phyloP scores from a whole-genome alignment of 35 echinoderm and acorn worm genomes.

The Amphiura filiformis region DNA sequence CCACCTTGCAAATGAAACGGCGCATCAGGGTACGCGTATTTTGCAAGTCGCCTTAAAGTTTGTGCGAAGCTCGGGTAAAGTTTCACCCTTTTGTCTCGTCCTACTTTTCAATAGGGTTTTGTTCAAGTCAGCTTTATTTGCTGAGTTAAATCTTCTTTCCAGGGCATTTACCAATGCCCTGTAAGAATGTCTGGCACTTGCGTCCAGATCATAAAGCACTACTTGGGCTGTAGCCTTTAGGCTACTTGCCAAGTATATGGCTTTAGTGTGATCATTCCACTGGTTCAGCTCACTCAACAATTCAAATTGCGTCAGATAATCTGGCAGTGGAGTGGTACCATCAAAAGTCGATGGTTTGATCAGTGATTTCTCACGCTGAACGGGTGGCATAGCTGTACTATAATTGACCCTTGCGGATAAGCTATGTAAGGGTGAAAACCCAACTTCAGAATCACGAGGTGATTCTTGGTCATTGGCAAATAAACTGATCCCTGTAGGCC shows the following conservation, averaged over 20 bases:
- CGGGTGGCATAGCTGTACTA: no score
- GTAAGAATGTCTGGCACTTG: neutral
- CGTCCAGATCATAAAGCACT: constrained; percentile 36
- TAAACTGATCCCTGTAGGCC: no score
- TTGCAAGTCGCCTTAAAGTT: neutral
- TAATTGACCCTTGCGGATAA: no score
- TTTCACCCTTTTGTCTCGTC: constrained; percentile 17
- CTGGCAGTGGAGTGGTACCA: neutral
- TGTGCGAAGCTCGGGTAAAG: constrained; percentile 28
- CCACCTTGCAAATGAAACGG: neutral
- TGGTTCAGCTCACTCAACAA: neutral
- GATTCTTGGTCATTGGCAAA: no score
- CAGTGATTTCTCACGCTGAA: no score
- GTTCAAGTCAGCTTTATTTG: constrained; percentile 22
- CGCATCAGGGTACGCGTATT: constrained; percentile 21
- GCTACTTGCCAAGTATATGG: constrained; percentile 34
- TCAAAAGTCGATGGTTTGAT: neutral
- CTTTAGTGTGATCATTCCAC: constrained; percentile 20
- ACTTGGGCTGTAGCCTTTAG: constrained; percentile 37
- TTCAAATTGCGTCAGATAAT: neutral
- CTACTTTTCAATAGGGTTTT: neutral
- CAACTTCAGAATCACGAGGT: no score
- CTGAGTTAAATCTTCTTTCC: constrained; percentile 13
- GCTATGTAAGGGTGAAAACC: no score
- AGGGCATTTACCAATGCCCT: neutral